Evolutionary conservation across 2,797 vertebrate species (phyloP).

Genomic region (Lagorchestes hirsutus): DNA sequence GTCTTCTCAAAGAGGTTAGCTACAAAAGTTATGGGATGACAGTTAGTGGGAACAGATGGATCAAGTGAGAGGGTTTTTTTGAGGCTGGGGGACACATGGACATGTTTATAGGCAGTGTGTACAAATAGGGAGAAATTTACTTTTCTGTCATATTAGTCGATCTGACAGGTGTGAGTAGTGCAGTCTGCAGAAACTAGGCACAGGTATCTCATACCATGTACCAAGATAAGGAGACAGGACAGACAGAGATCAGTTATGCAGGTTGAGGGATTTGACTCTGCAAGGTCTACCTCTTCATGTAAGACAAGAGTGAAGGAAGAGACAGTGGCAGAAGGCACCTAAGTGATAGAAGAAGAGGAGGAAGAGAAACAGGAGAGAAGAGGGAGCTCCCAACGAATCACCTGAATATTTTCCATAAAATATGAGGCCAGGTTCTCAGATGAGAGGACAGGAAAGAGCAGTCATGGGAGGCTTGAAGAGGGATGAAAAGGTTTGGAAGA

Average conservation of each 20-base stretch:
- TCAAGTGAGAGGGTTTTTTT: background rate
- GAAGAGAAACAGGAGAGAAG: background rate
- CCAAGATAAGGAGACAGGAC: background rate
- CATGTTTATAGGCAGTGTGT: background rate
- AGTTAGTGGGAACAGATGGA: background rate
- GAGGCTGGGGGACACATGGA: background rate
- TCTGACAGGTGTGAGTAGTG: background rate
- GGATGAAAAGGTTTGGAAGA: background rate
- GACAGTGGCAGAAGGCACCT: background rate
- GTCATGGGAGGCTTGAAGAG: background rate
- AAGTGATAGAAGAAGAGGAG: background rate
- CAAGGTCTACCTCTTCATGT: background rate
- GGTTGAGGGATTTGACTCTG: background rate
- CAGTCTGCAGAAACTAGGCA: background rate
- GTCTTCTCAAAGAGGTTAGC: background rate
- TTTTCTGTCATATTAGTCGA: too few species aligned
- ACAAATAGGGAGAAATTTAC: background rate
- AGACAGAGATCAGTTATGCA: background rate
- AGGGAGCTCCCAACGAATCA: background rate
- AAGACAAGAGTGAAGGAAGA: background rate
- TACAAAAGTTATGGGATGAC: background rate
- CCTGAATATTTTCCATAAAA: background rate
- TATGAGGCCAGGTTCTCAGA: background rate
- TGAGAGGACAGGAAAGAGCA: background rate
- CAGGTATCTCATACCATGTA: too few species aligned